A percentile compares a stretch with the other conserved stretches of the same genome.
Evolutionary conservation across 2,113 vertebrate species (phyloP).

Genomic region (Phrynosoma blainvillii): DNA sequence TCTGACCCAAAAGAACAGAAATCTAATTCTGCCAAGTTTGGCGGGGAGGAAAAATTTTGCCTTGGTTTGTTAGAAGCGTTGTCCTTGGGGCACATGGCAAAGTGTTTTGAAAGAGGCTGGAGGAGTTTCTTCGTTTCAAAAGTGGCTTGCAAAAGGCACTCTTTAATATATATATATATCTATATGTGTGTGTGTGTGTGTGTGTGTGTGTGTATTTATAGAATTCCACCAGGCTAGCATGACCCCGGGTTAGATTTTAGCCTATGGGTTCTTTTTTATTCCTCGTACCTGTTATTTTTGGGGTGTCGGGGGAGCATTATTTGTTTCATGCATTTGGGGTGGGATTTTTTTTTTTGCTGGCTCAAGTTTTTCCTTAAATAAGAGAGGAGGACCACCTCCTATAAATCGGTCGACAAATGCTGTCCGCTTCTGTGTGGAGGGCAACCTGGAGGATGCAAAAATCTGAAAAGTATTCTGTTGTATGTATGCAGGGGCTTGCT

Average conservation of each 20-base stretch:
- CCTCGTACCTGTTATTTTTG: too few relatives aligned
- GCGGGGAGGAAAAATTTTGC: background rate
- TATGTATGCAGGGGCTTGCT: too few relatives aligned
- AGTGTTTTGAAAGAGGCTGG: too few relatives aligned
- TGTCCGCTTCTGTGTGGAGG: background rate
- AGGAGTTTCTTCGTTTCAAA: background rate
- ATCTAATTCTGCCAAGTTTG: background rate
- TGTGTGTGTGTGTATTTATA: background rate
- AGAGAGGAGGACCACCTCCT: background rate
- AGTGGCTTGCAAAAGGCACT: background rate
- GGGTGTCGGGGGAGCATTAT: too few relatives aligned
- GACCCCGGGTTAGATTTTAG: background rate
- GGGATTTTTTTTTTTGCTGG: background rate
- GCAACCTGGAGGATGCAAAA: too few relatives aligned
- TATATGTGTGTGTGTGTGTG: too few relatives aligned
- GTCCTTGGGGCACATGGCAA: background rate
- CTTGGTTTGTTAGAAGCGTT: background rate
- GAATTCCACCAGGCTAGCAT: background rate
- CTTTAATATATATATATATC: too few relatives aligned
- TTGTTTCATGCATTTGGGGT: background rate
- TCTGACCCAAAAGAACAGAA: background rate
- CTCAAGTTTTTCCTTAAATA: background rate
- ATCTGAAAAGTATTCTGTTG: too few relatives aligned
- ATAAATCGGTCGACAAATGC: too few relatives aligned
- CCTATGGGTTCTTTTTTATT: background rate